Base-by-base conservation (phyloP, 2,888 invertebrate genomes). In the Cotesia congregata region DNA sequence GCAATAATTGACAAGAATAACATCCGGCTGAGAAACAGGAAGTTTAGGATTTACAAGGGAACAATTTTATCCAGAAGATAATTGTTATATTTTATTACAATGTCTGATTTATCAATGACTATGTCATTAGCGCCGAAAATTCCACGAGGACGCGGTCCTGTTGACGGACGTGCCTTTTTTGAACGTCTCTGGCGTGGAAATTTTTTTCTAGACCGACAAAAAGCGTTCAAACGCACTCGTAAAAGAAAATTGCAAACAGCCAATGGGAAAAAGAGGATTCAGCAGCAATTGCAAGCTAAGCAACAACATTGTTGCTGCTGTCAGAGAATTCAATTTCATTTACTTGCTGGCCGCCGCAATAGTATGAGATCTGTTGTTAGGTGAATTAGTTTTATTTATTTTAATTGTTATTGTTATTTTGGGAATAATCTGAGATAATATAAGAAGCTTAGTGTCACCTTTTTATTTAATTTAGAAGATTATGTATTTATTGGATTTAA, bases 181-280 rank as follows among this genome's bases (percentile, higher is more conserved):
- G 94, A 94, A 84, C 91, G 94, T 20, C 90, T 94, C 72, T 94
- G 94, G 94, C 92, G 93, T 65, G 94, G 94, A 75, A 92, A 93
- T 65, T 93, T 93, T 84, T 88, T 88, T 71, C 82, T 88, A 69
- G 88, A 88, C 64, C 84, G 88, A 4, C 87, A 88, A 65, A 86
- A 86, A 71, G 85, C 83, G 12, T 83, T 88, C 41, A 87, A 86
- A 77, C 83, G 87, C 15, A 82, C 87, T 67, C 83, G 88, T 71
- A 87, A 86, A 79, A 83, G 87, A 15, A 88, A 87, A 78, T 80
- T 87, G 67, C 85, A 88, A 75, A 80, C 84, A 1, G 82, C 84
- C 1, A 86, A 85, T 69, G 83, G 84, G 12, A 86, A 84, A 79
- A 86, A 86, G 69, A 68, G 68, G 4, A 83, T 83, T 40, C 78